Evolutionary conservation across 2,797 vertebrate genomes (phyloP).

Genomic region (Pseudochirops cupreus): DNA sequence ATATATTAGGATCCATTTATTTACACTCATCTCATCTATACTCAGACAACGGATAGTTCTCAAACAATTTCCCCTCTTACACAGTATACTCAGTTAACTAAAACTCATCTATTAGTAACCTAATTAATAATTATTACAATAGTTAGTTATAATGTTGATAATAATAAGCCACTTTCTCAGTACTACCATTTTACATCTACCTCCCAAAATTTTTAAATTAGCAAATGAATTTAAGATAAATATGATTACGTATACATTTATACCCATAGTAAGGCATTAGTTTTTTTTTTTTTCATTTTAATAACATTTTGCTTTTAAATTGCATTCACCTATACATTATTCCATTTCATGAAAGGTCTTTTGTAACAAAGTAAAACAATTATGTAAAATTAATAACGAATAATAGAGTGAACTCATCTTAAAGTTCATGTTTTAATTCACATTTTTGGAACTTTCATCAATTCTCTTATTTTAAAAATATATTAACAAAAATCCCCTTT

Average conservation of each 20-base stretch:
- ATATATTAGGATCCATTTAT: neutral
- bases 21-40: neutral
- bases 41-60: neutral
- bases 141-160: neutral
- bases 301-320: neutral
- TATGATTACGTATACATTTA: neutral
- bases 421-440: neutral
- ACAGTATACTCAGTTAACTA: neutral
- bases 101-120: neutral
- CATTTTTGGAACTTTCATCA: neutral
- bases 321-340: neutral
- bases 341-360: neutral
- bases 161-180: neutral
- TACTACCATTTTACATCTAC: neutral
- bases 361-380: neutral
- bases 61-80: neutral
- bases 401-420: neutral
- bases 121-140: neutral
- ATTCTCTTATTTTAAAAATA: neutral
- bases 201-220: neutral
- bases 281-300: neutral
- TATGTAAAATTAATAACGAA: neutral
- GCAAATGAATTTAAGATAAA: neutral
- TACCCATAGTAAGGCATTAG: neutral
- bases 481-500: neutral